phyloP scores from a whole-genome alignment of 2,797 vertebrate species.

The Eulemur rubriventer region DNA sequence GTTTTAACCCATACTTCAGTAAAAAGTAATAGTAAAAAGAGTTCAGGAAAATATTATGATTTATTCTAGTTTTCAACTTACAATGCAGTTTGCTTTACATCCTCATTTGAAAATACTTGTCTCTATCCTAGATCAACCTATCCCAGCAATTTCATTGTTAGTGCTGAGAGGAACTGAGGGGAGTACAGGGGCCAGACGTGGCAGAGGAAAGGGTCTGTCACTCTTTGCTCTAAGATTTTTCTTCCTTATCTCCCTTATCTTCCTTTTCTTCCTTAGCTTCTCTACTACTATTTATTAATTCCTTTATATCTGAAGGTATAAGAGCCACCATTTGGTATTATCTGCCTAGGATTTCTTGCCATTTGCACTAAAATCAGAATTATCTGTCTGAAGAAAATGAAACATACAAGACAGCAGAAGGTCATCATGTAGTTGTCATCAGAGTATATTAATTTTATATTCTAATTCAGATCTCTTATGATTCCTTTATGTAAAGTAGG shows the following conservation, averaged over 20 bases:
- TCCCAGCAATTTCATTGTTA: constrained; percentile 31
- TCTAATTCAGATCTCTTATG: constrained; percentile 20
- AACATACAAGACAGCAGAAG: constrained; percentile 1
- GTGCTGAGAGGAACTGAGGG: neutral
- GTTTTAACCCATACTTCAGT: constrained; percentile 27
- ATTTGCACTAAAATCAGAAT: constrained; percentile 24
- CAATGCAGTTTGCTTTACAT: neutral
- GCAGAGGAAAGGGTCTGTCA: neutral
- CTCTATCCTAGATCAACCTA: neutral
- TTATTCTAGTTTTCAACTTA: constrained; percentile 43
- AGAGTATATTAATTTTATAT: constrained; percentile 18
- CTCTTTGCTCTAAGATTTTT: neutral
- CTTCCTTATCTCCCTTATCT: neutral
- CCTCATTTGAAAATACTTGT: constrained; percentile 30
- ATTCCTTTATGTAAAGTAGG: neutral
- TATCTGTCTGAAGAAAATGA: constrained; percentile 42
- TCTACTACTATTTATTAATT: constrained; percentile 47
- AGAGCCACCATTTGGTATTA: constrained; percentile 19
- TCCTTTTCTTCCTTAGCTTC: constrained; percentile 32
- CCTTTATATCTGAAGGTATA: constrained; percentile 15
- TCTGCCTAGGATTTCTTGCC: constrained; percentile 24
- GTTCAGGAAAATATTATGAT: constrained; percentile 12
- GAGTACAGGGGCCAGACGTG: neutral
- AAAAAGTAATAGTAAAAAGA: neutral
- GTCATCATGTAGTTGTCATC: neutral